Base-by-base conservation (phyloP, 2,113 vertebrate genomes). In the Taxidea taxus region DNA sequence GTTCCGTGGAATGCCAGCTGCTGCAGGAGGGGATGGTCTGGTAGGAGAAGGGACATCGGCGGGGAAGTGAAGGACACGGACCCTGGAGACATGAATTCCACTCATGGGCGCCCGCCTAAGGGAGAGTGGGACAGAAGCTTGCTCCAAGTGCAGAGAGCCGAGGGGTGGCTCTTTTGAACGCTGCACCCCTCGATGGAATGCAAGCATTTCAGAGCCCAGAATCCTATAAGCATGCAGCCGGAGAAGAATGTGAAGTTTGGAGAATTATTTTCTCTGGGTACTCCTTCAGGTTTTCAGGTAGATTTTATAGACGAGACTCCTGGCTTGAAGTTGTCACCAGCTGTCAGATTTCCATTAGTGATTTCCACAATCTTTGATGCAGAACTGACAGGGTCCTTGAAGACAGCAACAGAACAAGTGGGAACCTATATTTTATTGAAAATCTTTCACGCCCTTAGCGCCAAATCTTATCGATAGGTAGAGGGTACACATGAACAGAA, bases 201-300 rank as follows among this genome's bases (percentile, higher is more conserved):
- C 1, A 0, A 34, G 31, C 31, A 4, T 16, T 23, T n/a, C 62
- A 3, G n/a, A 14, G 8, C 39, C 23, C 37, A 10, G n/a, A 7
- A 6, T 7, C 20, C 64, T 37, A 0, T 21, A 25, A 23, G 37
- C 9, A 3, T 2, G 5, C 3, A 0, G 4, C 1, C 3, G 74
- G 8, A 6, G 49, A 49, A n/a, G 60, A 39, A 21, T 2, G 7
- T 6, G 39, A 42, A 25, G 44, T 9, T 56, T 42, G 34, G 66
- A 21, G 21, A n/a, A 7, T 47, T 16, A 25, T 49, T 21, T 77
- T 89, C 72, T 47, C 82, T 27, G 15, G 29, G 62, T 27, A 21
- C 44, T 20, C 23, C 49, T 20, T 9, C 7, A 42, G 74, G 66
- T 56, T 5, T 25, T 49, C 10, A 7, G 34, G 27, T 34, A 18